Percentiles rank a stretch among this genome's conserved stretches.
These are phyloP conservation scores for Carlito syrichta DNA, from an alignment of 2,113 vertebrate genomes.

Conservation along the genomic window DNA sequence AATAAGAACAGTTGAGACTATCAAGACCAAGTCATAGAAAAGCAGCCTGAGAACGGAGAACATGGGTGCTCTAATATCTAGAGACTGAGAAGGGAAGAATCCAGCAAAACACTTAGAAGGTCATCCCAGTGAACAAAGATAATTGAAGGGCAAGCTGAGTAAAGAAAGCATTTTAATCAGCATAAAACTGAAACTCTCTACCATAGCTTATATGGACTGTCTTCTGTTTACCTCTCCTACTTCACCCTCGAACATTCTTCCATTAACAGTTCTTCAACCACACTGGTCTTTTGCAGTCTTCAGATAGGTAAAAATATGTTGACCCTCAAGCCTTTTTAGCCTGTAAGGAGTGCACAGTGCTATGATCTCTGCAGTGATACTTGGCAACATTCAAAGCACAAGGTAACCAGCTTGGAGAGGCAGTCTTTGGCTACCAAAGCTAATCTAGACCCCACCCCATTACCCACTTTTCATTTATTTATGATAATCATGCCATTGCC, in stretches of 20 bases:
- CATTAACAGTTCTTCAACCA: too few species aligned
- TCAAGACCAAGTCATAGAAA: neutral
- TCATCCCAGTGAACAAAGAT: neutral
- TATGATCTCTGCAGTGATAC: neutral
- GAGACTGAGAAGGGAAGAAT: neutral
- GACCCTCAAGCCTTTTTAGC: accelerated
- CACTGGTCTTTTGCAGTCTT: neutral
- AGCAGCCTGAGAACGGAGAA: neutral
- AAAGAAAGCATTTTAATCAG: neutral
- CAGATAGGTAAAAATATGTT: accelerated
- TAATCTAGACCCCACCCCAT: neutral
- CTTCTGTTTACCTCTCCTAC: neutral
- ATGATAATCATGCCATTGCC: neutral
- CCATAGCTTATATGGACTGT: accelerated
- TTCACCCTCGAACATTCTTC: neutral
- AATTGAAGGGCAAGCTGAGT: neutral
- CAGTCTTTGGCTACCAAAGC: neutral
- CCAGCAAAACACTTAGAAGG: neutral
- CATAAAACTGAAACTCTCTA: neutral
- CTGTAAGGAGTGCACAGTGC: accelerated
- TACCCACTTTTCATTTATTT: neutral
- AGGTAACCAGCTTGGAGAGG: neutral
- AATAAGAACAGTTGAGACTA: neutral
- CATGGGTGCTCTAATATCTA: accelerated
- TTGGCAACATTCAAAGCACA: neutral